Conservation (phyloP, 2,888 invertebrate species). For the Athetis lepigone region DNA sequence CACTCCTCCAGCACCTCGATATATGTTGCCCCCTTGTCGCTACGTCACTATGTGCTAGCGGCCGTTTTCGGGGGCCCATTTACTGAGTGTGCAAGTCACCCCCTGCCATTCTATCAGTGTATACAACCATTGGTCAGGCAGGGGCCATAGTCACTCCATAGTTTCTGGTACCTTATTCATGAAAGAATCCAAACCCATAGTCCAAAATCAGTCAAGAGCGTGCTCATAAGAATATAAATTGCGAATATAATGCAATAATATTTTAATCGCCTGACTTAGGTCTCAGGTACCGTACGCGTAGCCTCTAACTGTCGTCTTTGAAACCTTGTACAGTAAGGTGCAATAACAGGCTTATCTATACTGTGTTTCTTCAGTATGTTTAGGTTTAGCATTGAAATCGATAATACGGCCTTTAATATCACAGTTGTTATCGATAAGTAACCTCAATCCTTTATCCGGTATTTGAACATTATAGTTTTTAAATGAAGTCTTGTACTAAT, state of each 20-base stretch:
- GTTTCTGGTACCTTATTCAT: no score
- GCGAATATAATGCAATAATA: conserved; percentile 60
- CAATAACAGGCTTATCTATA: conserved; percentile 56
- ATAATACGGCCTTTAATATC: conserved; percentile 60
- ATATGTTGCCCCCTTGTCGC: no score
- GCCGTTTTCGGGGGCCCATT: no score
- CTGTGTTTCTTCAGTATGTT: conserved; percentile 70
- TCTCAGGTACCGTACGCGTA: conserved; percentile 80
- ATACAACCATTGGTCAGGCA: no score
- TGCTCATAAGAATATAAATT: conserved; percentile 61
- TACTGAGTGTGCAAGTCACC: no score
- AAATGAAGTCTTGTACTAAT: conserved; percentile 27
- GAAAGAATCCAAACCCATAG: no score
- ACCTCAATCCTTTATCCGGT: conserved; percentile 52
- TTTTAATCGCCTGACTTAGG: conserved; percentile 66
- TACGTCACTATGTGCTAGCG: no score
- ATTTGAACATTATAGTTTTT: conserved; percentile 40
- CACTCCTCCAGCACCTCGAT: no score
- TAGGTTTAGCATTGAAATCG: conserved; percentile 71
- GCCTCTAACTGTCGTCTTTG: conserved; percentile 69
- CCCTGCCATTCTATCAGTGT: no score
- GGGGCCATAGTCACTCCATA: no score
- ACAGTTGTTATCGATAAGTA: conserved; percentile 54
- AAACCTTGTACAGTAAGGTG: conserved; percentile 30
- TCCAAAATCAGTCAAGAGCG: conserved; percentile 12